Conservation (phyloP, 1,140 invertebrate species). For the Cyclina sinensis region DNA sequence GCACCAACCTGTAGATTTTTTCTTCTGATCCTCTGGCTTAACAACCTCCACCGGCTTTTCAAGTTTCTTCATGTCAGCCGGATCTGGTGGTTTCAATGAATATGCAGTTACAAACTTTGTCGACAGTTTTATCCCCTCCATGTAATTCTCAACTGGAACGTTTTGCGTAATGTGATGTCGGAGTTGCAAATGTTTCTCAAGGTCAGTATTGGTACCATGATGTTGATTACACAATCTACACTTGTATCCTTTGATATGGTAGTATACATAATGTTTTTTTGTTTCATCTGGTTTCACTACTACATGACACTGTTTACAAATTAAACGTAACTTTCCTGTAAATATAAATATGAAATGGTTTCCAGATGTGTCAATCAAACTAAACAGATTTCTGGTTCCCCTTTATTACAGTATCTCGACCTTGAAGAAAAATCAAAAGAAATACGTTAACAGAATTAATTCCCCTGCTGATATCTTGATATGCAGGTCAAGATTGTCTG, state of each 20-base stretch:
- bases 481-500: no score
- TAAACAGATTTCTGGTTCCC: no score
- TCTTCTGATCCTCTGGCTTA: neutral
- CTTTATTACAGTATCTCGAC: no score
- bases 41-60: neutral
- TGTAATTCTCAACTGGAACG: neutral
- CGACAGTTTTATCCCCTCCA: neutral
- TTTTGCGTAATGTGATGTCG: neutral
- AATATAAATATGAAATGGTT: neutral
- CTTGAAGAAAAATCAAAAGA: no score
- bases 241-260: neutral
- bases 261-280: neutral
- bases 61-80: no score
- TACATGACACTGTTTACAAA: conserved; percentile 2
- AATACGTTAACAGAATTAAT: no score
- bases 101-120: neutral
- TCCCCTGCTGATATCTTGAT: no score
- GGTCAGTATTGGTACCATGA: neutral
- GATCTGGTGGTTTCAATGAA: neutral
- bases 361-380: no score
- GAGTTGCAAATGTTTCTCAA: neutral
- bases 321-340: neutral
- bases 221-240: neutral
- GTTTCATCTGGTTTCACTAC: no score
- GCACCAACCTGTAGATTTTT: neutral